phyloP scores from a whole-genome alignment of 2,888 invertebrate species.

The Ferdinandea cuprea region DNA sequence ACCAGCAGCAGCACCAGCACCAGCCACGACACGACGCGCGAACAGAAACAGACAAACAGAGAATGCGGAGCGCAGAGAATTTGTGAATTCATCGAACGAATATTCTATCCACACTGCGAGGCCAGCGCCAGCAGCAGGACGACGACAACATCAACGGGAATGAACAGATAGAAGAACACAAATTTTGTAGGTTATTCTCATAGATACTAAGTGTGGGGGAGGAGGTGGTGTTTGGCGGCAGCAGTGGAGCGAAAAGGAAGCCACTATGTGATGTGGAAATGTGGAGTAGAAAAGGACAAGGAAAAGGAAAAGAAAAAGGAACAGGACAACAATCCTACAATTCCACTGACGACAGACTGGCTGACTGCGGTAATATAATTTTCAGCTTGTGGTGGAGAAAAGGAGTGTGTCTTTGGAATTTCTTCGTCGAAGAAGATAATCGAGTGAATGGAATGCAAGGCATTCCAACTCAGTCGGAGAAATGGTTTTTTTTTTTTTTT shows the following conservation, averaged over 20 bases:
- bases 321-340: conserved; percentile 32
- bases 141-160: conserved; percentile 21
- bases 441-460: conserved; percentile 19
- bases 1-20: too few species aligned
- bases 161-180: conserved; percentile 34
- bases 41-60: conserved; percentile 43
- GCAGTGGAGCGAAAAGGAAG: conserved; percentile 25
- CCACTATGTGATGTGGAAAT: too few species aligned
- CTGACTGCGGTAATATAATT: conserved; percentile 64
- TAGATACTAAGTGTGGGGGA: background rate
- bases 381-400: background rate
- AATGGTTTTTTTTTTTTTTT: conserved; percentile 4
- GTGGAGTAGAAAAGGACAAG: conserved; percentile 31
- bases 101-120: conserved; percentile 32
- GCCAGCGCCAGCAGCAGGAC: background rate
- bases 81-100: conserved; percentile 47
- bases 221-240: background rate
- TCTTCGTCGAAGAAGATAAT: conserved; percentile 18
- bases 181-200: conserved; percentile 52
- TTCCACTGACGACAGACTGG: conserved; percentile 57
- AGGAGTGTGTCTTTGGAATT: conserved; percentile 33
- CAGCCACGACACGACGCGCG: conserved; percentile 19
- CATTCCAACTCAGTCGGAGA: background rate
- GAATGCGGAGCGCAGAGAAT: conserved; percentile 16
- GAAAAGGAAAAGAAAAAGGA: too few species aligned